Evolutionary conservation across 2,113 vertebrate genomes (phyloP), one percentile per base, ranked within the genome.

Genomic region (Ancistrus triradiatus): DNA sequence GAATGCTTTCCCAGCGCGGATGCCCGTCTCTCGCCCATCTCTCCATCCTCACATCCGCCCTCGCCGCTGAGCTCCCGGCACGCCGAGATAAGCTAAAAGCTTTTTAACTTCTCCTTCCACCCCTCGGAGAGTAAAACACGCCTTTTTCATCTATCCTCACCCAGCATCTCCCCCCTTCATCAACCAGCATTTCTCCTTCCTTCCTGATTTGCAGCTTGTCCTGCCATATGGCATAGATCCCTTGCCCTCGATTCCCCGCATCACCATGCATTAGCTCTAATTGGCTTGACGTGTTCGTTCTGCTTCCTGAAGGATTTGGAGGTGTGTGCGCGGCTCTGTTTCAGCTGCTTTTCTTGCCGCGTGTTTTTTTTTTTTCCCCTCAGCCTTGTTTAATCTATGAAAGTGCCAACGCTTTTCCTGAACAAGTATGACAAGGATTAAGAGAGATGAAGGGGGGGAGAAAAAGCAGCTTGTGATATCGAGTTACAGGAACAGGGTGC

Each of bases 261-360:
- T 86, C 85, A 81, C 81, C 73, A 73, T 72, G 78, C 82, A 82
- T 86, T 84, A 85, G 78, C 79, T 82, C 80, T 82, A 83, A 86
- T 86, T 86, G 84, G 85, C 72, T 76, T 83, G 83, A 85, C 79
- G 77, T 79, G 80, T 81, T 84, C 79, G 52, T 79, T 83, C 77
- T 81, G 76, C 59, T 58, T 77, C 58, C 62, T 76, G 80, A 77
- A 81, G 75, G 76, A 74, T 82, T 84, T 76, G 80, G 78, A 76
- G 76, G 80, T 77, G 63, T 17, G 40, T 47, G 63, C 22, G 33
- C 55, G 14, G 63, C 63, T 57, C 50, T 42, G 19, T 25, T 66
- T 66, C 42, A 48, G 43, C 42, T 10, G 51, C 10, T 49, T 48
- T 56, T 58, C 33, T 48, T 47, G 56, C 35, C 51, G 14, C 22